Evolutionary conservation across 2,888 invertebrate species (phyloP), one percentile per base, ranked within the genome.

Genomic region (Athalia circularis): DNA sequence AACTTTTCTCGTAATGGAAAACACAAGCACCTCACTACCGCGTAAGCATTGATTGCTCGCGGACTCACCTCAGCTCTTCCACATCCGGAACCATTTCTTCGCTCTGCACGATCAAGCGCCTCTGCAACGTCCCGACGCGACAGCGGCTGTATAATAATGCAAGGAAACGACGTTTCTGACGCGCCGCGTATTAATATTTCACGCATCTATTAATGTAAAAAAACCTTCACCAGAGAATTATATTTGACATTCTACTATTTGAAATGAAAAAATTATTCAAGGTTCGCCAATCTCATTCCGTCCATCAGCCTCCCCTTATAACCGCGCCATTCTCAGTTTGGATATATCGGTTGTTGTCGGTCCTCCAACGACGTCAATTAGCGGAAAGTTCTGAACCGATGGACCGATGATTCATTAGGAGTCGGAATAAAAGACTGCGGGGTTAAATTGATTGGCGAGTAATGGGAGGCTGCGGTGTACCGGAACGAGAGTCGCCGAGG

Each of bases 1-100:
- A 80, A 81, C 80, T 82, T 82, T 78, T 72, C 75, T 80, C 76
- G 79, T 81, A 82, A 82, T 82, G 82, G 82, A 80, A 80, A 81
- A 83, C 80, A 80, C 81, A 81, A 83, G 83, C 81, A 80, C 79
- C 79, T 65, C 76, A 72, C 72, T 72, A 72, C 57, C 64, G 62
- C 50, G 62, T 48, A 50, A 50, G 64, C 75, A 75, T 75, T 75
- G 75, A 75, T 75, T 75, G 75, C 75, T 75, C 62, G 48, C 61
- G 48, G 29, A n/a, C 57, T 59, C 47, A 11, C 47, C 13, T n/a
- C 57, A 29, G 29, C 75, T 61, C 74, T 61, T 48, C 74, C n/a
- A 13, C 29, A 45, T 29, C n/a, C 54, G n/a, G 8, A 47, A 59
- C 43, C 47, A 68, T 59, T 62, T 15, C 13, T 8, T 15, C 62